Evolutionary conservation across 2,888 invertebrate species (phyloP), one percentile per base, ranked within the genome.

Genomic region (Drepana falcataria): DNA sequence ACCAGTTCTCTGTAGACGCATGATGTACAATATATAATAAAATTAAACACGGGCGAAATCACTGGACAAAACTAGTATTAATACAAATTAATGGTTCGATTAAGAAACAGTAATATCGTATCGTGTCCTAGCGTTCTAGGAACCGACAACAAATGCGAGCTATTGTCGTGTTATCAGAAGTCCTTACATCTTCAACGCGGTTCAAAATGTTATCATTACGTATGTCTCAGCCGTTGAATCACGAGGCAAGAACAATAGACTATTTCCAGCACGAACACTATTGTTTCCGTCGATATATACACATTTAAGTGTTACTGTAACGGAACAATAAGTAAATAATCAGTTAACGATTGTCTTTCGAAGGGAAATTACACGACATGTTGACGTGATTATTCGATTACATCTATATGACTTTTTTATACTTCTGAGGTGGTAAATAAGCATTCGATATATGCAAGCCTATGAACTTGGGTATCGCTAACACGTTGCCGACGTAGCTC

Each of bases 191-290:
- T 65, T 55, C 6, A 53, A 6, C 33, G 7, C 40, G 40, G 64
- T 64, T 64, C 64, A 64, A 63, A 63, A 64, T 65, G 64, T 64
- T 64, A 64, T 64, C 64, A 65, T 52, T 64, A 56, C 55, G 55
- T 35, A 56, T 55, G 55, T 48, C 35, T 55, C 52, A 49, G 55
- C 57, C 63, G 65, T 58, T 58, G 68, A 68, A 69, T 75, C 74
- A 73, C 74, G 69, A 71, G 60, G 55, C 59, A 55, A 51, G 60
- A 75, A 75, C 75, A 75, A 75, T 75, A 63, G 70, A 53, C 60
- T 55, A 62, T 64, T 63, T 63, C 58, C 58, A 59, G 55, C 60
- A 65, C 59, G 65, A 52, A 62, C 49, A 35, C 61, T 62, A 65
- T 65, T 65, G 66, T 68, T 63, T 68, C 60, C 64, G 59, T 56